Base-by-base conservation (phyloP, 1,140 invertebrate genomes). In the Plectrocnemia conspersa region DNA sequence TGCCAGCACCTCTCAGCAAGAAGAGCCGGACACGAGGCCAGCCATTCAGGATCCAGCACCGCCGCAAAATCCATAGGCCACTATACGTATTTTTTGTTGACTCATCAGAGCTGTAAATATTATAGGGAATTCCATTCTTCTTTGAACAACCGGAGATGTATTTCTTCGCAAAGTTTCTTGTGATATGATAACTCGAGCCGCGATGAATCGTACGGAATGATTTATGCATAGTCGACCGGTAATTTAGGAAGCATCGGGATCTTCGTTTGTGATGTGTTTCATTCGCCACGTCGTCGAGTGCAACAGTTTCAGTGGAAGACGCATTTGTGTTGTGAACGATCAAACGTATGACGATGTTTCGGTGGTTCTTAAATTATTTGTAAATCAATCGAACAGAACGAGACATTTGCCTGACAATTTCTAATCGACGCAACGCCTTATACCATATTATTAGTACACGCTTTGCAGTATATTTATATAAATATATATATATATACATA, bases 161-260 rank as follows among this genome's bases (percentile, higher is more conserved):
- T 50, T 38, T 50, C 47, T 50, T 50, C 38, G 33, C n/a, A 50
- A 50, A 50, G 47, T 50, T 50, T 50, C 47, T 50, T 23, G 47
- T 50, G 47, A 50, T 50, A 50, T 50, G 29, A 38, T 49, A 1
- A 35, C 13, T 48, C 10, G 25, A 35, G 18, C 46, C 10, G 22
- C 6, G 25, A 32, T 33, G 29, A 47, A 35, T 32, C 16, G 19
- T 16, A 44, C 16, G 15, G 15, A 33, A 15, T 32, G 16, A 33
- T 25, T n/a, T 22, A 18, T 25, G 25, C 25, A 23, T 25, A 1
- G 9, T n/a, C 19, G 25, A 25, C 16, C n/a, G 22, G 5, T 15
- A 47, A 47, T 44, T 18, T 22, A 44, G 45, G 32, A 33, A 33
- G 27, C 45, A 35, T 25, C 18, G 13, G 6, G 47, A 27, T 36